phyloP scores from a whole-genome alignment of 2,888 invertebrate genomes.

The Lagria hirta region DNA sequence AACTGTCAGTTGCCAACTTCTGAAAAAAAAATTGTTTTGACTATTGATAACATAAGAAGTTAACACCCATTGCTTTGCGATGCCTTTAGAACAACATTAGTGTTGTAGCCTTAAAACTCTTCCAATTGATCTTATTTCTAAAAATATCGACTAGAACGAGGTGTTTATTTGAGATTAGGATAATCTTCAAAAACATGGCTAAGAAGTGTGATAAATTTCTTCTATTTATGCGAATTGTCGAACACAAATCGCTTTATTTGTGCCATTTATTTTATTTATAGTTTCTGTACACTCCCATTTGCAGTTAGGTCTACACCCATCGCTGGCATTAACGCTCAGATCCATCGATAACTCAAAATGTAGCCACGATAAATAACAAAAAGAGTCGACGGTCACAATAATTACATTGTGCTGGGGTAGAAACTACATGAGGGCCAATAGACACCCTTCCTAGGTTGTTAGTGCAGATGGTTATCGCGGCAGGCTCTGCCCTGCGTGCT shows the following conservation, averaged over 20 bases:
- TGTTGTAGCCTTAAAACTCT: too few species aligned
- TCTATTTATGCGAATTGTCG: slow-evolving; percentile 20
- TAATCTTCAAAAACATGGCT: slow-evolving; percentile 18
- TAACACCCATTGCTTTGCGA: too few species aligned
- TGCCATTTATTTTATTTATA: slow-evolving; percentile 50
- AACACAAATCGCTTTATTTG: slow-evolving; percentile 45
- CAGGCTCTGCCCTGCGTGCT: too few species aligned
- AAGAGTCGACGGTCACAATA: slow-evolving; percentile 45
- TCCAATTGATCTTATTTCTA: too few species aligned
- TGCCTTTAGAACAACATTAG: too few species aligned
- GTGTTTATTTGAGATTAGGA: too few species aligned
- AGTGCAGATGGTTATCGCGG: slow-evolving; percentile 34
- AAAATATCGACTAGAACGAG: too few species aligned
- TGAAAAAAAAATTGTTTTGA: too few species aligned
- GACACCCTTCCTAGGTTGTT: slow-evolving; percentile 26
- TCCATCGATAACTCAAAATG: slow-evolving; percentile 15
- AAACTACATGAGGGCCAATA: slow-evolving; percentile 9
- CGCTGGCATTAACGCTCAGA: slow-evolving; percentile 9
- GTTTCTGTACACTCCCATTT: slow-evolving; percentile 47
- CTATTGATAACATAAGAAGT: too few species aligned
- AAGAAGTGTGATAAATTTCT: slow-evolving; percentile 18
- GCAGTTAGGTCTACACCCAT: slow-evolving; percentile 28
- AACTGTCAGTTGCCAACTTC: too few species aligned
- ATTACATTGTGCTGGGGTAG: slow-evolving; percentile 47
- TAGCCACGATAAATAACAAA: slow-evolving; percentile 25